Evolutionary conservation across 2,113 vertebrate genomes (phyloP), one percentile per base, ranked within the genome.

Genomic region (Mugil cephalus): DNA sequence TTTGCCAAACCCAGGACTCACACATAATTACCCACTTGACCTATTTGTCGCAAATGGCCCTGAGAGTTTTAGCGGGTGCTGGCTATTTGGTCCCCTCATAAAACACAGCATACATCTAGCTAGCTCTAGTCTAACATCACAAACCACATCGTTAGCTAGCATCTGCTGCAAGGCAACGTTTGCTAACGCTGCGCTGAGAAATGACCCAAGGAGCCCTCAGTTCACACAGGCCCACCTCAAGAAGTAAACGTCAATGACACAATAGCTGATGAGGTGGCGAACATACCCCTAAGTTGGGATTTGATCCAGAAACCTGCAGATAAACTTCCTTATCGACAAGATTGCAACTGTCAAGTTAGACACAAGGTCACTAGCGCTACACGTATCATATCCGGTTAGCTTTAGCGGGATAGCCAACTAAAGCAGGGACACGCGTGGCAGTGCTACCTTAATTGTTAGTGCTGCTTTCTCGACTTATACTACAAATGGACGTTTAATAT

Each of bases 301-400:
- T 84, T 52, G 43, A 19, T 77, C 79, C 47, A 62, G 38, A 88
- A 87, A 73, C 45, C 74, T 61, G 51, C 43, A 42, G 71, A 67
- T 79, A 82, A 84, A 82, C 64, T 81, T 84, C 80, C 80, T 79
- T 69, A 61, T 58, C 70, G 59, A 19, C 58, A 61, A 62, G 45
- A 42, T 76, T 84, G 83, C 80, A 52, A 50, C 7, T 7, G 65
- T 88, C 62, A 88, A 91, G 82, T 34, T 87, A 77, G 18, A 75
- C 19, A 6, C 8, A 8, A 2, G 42, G 51, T 54, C 51, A 45
- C 73, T 65, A 81, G 68, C 47, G 51, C 24, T 53, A n/a, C 43
- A 46, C 36, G 21, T 35, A 55, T 43, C 7, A 66, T 69, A 17
- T 91, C 87, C 86, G 87, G 87, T 87, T 60, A 46, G 21, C 14